Base-by-base conservation (phyloP, 2,888 invertebrate genomes). In the Hedychridium roseum region DNA sequence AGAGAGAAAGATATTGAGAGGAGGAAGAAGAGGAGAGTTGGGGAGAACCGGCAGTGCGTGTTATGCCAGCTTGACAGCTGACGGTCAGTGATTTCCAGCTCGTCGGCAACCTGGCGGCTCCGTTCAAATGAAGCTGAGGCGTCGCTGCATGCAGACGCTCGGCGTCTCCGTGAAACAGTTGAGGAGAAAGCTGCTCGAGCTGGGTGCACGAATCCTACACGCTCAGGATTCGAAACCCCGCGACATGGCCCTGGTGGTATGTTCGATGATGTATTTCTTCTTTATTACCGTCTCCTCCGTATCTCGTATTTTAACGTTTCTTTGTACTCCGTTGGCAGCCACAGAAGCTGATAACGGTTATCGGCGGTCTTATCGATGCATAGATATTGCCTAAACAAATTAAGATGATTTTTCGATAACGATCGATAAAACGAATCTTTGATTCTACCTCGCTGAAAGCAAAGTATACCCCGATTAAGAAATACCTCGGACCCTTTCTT, bases 71-170 rank as follows among this genome's bases (percentile, higher is more conserved):
- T 62, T 72, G 72, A 71, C 70, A 69, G 69, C 68, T 70, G 68
- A 68, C 67, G 67, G 66, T 64, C 66, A 59, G 68, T 68, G 64
- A 63, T 64, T 69, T 66, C 69, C 59, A 59, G 63, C 64, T 53
- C 59, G 57, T 62, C 72, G 72, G 68, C 73, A 74, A 75, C 68
- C 74, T 75, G 75, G 75, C 74, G 74, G 72, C 68, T 68, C 65
- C 73, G 69, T 73, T 74, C 76, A 74, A 76, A 76, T 76, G 76
- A 76, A 76, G 76, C 73, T 76, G 70, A 71, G 74, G 73, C 75
- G 75, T 73, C 76, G 74, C 73, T 75, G 75, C 69, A 74, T 76
- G 70, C 76, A 76, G 76, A 76, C 76, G 76, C 76, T 76, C 70
- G 75, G 76, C 75, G 75, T 76, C 76, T 76, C 75, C 55, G 74